Conservation (phyloP, 1,140 invertebrate species). For the Drosophila prosaltans region DNA sequence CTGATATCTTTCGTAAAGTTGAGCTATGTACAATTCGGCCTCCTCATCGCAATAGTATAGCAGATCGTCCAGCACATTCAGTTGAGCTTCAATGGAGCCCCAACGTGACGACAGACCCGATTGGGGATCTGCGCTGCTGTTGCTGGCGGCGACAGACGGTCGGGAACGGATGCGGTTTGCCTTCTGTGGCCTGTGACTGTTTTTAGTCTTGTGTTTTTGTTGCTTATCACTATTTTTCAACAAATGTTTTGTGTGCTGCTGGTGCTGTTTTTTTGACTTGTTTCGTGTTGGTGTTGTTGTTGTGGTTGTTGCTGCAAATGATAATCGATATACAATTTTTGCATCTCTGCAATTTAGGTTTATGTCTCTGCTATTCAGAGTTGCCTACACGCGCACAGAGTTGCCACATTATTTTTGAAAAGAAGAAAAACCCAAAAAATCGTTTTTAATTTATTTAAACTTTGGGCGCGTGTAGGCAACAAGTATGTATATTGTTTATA, state of each 20-base stretch:
- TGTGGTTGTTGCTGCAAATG: conserved; percentile 15
- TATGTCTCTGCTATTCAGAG: background rate
- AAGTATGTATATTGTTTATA: conserved; percentile 17
- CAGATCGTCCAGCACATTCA: conserved; percentile 73
- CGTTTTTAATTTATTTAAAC: background rate
- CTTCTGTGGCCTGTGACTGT: conserved; percentile 30
- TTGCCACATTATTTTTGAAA: background rate
- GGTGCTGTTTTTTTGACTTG: conserved; percentile 49
- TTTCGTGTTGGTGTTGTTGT: conserved; percentile 39
- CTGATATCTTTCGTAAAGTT: conserved; percentile 63
- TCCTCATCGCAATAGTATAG: conserved; percentile 78
- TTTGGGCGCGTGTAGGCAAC: conserved; percentile 6
- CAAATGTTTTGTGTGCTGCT: conserved; percentile 57
- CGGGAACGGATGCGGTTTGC: conserved; percentile 34
- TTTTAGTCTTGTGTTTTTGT: conserved; percentile 36
- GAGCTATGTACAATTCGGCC: conserved; percentile 58
- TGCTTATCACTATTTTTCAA: conserved; percentile 58
- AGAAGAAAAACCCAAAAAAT: too few species aligned
- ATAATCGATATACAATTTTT: background rate
- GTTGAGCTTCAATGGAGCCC: conserved; percentile 75
- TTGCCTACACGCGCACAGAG: conserved; percentile 7
- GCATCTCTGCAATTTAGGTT: too few species aligned
- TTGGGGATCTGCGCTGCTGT: conserved; percentile 39
- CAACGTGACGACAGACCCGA: conserved; percentile 75
- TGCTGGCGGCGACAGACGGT: conserved; percentile 15